Evolutionary conservation across 2,797 vertebrate genomes (phyloP), one percentile per base, ranked within the genome.

Genomic region (Sebastolobus alascanus): DNA sequence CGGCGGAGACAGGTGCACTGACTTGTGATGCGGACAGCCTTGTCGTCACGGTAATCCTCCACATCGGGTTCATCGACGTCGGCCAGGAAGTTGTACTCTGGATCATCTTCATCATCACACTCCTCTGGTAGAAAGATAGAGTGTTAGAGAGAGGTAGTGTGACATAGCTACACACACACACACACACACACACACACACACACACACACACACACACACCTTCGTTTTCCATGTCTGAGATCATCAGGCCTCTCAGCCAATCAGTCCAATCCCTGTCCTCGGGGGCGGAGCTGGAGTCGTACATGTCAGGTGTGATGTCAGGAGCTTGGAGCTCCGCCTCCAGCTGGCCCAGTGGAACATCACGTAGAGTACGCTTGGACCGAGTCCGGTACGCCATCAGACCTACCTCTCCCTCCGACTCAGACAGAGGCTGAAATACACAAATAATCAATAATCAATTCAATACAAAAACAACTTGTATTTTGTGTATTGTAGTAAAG

Each of bases 1-100:
- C 14, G 40, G 14, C 40, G 14, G 40, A 43, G 0, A 16, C 40
- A 43, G 40, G 40, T 68, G 29, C 27, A 96, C 97, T 94, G 46
- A 99, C 98, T 99, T 10, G 98, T 98, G 89, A 99, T 99, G 80
- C 98, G 96, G 78, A 99, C 98, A 0, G 98, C 98, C 40, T 97
- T 96, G 92, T 99, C 98, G 0, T 98, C 98, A 33, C 98, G 96
- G 92, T 99, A 99, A 84, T 99, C 98, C 77, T 99, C 98, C 6
- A 94, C 95, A 38, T 99, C 98, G 0, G 98, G 98, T 25, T 99
- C 98, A 27, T 99, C 98, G 1, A 93, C 93, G 35, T 99, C 98
- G 2, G 98, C 97, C 84, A 99, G 92, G 84, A 99, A 99, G 84
- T 99, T 99, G 73, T 99, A 99, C 77, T 99, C 98, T 0, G 98